phyloP scores from a whole-genome alignment of 2,113 vertebrate genomes.

The Syngnathoides biaculeatus region DNA sequence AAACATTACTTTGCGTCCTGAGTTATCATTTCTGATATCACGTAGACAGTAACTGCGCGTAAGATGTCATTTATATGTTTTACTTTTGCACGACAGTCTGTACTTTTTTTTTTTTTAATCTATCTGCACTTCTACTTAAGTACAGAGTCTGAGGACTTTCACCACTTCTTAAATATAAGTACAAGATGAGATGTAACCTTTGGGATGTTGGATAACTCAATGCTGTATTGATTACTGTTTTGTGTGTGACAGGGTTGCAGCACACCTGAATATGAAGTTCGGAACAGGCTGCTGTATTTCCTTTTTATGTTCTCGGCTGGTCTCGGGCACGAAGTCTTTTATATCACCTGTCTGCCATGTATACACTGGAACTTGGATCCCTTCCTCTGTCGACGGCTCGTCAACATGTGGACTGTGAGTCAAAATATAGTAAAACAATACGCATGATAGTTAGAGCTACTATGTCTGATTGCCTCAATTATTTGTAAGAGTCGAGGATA shows the following conservation, averaged over 20 bases:
- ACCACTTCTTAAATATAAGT: no score
- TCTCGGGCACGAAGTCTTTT: conserved; percentile 90
- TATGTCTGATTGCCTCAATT: neutral
- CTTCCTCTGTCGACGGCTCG: conserved; percentile 84
- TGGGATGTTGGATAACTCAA: neutral
- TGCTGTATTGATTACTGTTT: neutral
- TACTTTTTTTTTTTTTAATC: no score
- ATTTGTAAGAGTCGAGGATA: neutral
- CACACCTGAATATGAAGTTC: conserved; percentile 78
- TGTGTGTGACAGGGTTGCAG: conserved; percentile 46
- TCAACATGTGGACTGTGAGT: conserved; percentile 82
- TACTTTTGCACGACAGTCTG: no score
- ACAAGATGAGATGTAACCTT: neutral
- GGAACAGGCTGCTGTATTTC: conserved; percentile 84
- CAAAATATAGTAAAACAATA: neutral
- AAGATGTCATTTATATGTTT: no score
- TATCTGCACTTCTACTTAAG: no score
- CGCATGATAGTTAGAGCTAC: neutral
- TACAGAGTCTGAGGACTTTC: no score
- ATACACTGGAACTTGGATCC: conserved; percentile 90
- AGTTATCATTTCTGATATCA: no score
- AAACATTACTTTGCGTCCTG: no score
- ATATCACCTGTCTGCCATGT: conserved; percentile 90
- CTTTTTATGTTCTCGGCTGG: conserved; percentile 86
- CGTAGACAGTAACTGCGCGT: no score